Base-by-base conservation (phyloP, 2,113 vertebrate species). In the Eubucco bourcierii region DNA sequence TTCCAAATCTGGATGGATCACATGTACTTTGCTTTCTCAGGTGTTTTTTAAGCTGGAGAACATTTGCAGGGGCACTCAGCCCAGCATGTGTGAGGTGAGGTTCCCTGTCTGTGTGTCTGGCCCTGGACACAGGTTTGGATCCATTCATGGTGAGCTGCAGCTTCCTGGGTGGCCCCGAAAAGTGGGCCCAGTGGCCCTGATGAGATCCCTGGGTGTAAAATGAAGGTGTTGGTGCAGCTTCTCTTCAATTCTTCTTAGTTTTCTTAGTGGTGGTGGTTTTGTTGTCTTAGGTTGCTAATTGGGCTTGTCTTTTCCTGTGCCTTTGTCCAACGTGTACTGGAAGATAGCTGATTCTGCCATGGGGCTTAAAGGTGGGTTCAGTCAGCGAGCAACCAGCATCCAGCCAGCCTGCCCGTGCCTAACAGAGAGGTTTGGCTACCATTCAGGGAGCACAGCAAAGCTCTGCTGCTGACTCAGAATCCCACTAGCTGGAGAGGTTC, bases 241-340 rank as follows among this genome's bases (percentile, higher is more conserved):
- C 3, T 19, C 65, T n/a, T 4, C 39, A 6, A 0, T 27, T 44
- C 50, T 70, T 58, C 52, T 41, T 8, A 1, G 3, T 18, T 4
- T 10, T 52, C 28, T 19, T 34, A 12, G 37, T 27, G 16, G 1
- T 5, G 8, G 28, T 1, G 21, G 28, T 16, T 8, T 14, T 6
- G 23, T 52, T 52, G 37, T 39, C 20, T 27, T 44, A 10, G 19
- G 3, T 63, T 84, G 79, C 34, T 82, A 37, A 31, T 16, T 20
- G 50, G 74, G 55, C 41, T 34, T 59, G 55, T 72, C 29, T 44
- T 61, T 72, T 52, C 50, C 73, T 80, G 41, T 80, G 44, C 31
- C 25, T 74, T 79, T 58, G 28, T 41, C 12, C 66, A 39, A 47
- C 2, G 2, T 28, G 1, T 77, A 4, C 52, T 19, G 9, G 44